Percentiles rank a stretch among this genome's conserved stretches.
These are phyloP conservation scores for mouse (Mus musculus) DNA, from an alignment of 2,113 vertebrate species.

Conservation along the genomic window DNA sequence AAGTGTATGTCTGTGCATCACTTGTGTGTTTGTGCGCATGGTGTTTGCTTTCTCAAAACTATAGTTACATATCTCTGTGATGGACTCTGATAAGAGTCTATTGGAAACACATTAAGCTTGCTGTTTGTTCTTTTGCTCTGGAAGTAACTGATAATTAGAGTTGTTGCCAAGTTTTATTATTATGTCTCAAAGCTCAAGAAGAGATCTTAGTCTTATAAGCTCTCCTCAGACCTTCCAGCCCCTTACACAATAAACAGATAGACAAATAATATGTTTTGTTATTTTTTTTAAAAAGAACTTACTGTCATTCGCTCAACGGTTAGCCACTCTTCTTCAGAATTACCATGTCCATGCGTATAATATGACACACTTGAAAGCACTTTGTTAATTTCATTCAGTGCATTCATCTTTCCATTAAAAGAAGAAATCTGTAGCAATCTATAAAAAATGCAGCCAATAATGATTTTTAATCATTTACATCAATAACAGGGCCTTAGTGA, in stretches of 20 bases:
- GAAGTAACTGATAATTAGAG: neutral
- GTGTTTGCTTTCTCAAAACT: neutral
- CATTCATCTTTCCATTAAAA: constrained; percentile 99
- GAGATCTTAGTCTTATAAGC: neutral
- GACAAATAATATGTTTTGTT: neutral
- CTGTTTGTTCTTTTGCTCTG: neutral
- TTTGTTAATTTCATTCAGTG: constrained; percentile 99
- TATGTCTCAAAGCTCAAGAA: neutral
- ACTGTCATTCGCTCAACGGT: constrained; percentile 99
- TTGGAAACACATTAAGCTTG: neutral
- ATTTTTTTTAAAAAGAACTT: constrained; percentile 72
- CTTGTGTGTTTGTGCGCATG: neutral
- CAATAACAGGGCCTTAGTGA: constrained; percentile 95
- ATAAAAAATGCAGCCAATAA: constrained; percentile 79
- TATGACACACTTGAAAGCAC: constrained; percentile 99
- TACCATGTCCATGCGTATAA: constrained; percentile 97
- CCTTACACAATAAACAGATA: neutral
- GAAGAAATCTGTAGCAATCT: constrained; percentile 99
- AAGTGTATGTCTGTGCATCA: neutral
- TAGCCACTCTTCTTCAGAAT: constrained; percentile 98
- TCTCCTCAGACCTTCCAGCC: neutral
- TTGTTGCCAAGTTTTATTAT: neutral
- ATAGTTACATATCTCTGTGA: neutral
- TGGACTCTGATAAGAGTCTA: neutral
- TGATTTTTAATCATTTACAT: constrained; percentile 87